These are phyloP conservation scores for Prunella fulvescens DNA, from an alignment of 2,113 vertebrate species.

Conservation along the genomic window DNA sequence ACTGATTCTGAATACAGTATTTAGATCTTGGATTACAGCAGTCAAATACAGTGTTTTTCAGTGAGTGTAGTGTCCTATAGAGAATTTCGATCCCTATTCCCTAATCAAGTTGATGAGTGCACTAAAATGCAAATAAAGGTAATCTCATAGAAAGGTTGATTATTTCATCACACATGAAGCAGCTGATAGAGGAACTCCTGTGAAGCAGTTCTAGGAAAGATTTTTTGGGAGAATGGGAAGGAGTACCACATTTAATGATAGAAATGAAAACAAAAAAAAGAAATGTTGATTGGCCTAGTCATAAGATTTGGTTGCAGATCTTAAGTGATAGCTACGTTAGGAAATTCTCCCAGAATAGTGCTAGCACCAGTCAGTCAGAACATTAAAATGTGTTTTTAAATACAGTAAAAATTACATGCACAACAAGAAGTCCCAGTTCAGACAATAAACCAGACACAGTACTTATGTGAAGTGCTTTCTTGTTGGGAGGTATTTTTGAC, in stretches of 20 bases:
- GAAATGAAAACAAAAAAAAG: background rate
- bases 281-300: background rate
- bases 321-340: fast-evolving
- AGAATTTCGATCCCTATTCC: background rate
- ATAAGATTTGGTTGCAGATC: background rate
- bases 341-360: background rate
- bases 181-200: background rate
- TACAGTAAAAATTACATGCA: background rate
- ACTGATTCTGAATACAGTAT: background rate
- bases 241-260: background rate
- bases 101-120: background rate
- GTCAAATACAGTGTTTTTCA: background rate
- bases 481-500: background rate
- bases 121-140: constrained; percentile 36
- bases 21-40: background rate
- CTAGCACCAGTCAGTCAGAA: background rate
- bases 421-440: background rate
- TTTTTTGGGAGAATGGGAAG: background rate
- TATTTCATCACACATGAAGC: background rate
- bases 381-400: background rate
- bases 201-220: background rate
- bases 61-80: background rate
- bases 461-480: background rate
- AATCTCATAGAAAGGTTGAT: background rate
- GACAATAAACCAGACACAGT: background rate